A percentile compares a stretch with the other conserved stretches of the same genome.
Conservation (phyloP, 2,113 vertebrate species). For the Merops nubicus region DNA sequence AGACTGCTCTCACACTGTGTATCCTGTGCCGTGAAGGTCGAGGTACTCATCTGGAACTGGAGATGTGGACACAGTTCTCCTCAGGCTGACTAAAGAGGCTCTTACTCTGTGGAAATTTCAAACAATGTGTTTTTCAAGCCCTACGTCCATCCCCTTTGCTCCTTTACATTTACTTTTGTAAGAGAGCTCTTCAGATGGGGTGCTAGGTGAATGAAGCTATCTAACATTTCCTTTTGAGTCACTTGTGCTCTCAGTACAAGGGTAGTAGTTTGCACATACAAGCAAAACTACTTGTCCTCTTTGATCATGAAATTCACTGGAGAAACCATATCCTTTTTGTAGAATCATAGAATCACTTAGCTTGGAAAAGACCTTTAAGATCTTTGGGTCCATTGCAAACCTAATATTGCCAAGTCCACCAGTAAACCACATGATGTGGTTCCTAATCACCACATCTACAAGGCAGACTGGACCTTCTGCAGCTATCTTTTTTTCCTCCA, state of each 20-base stretch:
- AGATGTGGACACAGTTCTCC: neutral
- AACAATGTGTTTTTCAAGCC: neutral
- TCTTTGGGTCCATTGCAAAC: neutral
- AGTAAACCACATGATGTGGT: neutral
- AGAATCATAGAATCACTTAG: neutral
- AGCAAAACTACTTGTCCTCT: neutral
- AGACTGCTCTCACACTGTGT: neutral
- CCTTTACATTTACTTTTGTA: neutral
- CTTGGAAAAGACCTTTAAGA: neutral
- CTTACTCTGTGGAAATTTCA: neutral
- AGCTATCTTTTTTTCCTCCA: neutral
- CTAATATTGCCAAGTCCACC: neutral
- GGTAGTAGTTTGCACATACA: neutral
- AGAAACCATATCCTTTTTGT: neutral
- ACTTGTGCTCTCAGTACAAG: neutral
- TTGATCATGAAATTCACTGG: neutral
- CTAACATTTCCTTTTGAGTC: neutral
- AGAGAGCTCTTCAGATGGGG: neutral
- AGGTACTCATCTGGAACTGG: neutral
- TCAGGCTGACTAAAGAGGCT: neutral
- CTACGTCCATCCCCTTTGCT: neutral
- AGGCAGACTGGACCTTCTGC: neutral
- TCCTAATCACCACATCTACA: neutral
- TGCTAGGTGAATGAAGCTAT: neutral
- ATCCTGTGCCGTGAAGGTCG: neutral